Base-by-base conservation (phyloP, 2,113 vertebrate species). In the Candoia aspera region DNA sequence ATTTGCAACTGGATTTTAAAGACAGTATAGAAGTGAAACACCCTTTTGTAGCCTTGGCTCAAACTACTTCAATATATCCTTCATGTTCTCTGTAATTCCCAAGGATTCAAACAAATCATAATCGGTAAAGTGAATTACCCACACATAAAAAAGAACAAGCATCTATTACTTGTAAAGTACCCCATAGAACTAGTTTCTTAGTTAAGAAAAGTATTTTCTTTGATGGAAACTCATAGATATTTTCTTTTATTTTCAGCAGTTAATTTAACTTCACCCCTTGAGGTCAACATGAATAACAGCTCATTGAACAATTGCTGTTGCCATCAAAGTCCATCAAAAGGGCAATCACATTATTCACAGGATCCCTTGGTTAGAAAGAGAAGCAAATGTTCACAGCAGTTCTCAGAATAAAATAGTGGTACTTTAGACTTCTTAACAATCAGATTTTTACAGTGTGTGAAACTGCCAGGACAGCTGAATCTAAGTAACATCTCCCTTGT, bases 71-170 rank as follows among this genome's bases (percentile, higher is more conserved):
- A 54, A 62, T 85, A 73, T 26, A 59, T 86, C 15, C 58, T 88
- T 73, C 49, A 86, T 64, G n/a, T n/a, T 93, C 88, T 49, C 55
- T 60, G 68, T 24, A 24, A 86, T 88, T 95, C 85, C 55, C 42
- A 26, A 85, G 88, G 73, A 54, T 49, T 58, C 60, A 33, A 13
- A 62, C 8, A 60, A 86, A 53, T 15, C 37, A 24, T 4, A 13
- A 17, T 0, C 2, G 6, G 58, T 64, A 84, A 86, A 5, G 33
- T 19, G 8, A 59, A 3, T 49, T 0, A 58, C 15, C n/a, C 49
- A 73, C 10, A 13, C 79, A 42, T 19, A 68, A 91, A 68, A n/a
- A 64, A 26, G 12, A 17, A 9, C 15, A 87, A 58, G 15, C 15
- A 17, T 6, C 8, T 60, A 85, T 49, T 84, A n/a, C 8, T n/a